Percentiles rank a stretch among this genome's conserved stretches.
Conservation (phyloP, 2,113 vertebrate genomes). For the Platysteira castanea region DNA sequence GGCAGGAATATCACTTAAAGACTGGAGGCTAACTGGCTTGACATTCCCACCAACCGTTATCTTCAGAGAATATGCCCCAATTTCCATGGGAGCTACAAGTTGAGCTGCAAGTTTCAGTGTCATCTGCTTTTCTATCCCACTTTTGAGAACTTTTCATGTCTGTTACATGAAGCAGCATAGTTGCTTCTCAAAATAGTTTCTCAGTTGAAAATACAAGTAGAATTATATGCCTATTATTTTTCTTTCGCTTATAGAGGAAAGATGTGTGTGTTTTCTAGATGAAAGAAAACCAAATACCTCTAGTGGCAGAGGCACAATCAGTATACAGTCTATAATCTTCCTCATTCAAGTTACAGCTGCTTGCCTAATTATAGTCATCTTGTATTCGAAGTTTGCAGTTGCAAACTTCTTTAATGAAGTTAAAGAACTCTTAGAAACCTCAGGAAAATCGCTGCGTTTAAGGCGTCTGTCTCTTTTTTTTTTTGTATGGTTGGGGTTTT, state of each 20-base stretch:
- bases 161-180: background rate
- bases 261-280: background rate
- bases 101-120: background rate
- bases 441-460: background rate
- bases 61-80: background rate
- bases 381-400: background rate
- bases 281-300: background rate
- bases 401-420: background rate
- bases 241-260: background rate
- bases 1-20: background rate
- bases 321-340: background rate
- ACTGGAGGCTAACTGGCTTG: background rate
- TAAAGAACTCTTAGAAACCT: background rate
- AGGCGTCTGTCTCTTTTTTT: background rate
- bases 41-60: background rate
- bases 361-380: background rate
- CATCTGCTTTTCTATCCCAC: background rate
- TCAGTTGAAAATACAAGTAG: background rate
- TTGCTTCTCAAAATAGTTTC: background rate
- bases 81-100: background rate
- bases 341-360: background rate
- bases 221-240: background rate
- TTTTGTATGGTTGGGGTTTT: fast-evolving
- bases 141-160: background rate
- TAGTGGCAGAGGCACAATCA: fast-evolving